Evolutionary conservation across 2,888 invertebrate genomes (phyloP), one percentile per base, ranked within the genome.

Genomic region (Agrenia bidenticulata): DNA sequence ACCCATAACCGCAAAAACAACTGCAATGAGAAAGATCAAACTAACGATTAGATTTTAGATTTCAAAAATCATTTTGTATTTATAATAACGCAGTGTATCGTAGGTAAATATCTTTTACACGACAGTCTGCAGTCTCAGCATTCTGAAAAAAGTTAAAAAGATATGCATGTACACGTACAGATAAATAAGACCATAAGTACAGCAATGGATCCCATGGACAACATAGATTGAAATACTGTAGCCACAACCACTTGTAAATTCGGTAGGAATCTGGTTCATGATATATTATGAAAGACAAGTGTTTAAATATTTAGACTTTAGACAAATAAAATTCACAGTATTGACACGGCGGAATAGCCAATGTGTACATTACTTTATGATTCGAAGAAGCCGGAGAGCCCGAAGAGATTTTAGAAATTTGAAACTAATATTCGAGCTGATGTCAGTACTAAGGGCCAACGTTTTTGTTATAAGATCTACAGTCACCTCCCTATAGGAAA

Each of bases 1-100:
- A 0, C 79, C 79, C 53, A 78, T 75, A 15, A 79, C 78, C n/a
- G 79, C 78, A 73, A 79, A 79, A 54, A 78, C 72, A 58, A 74
- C 67, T 77, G n/a, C n/a, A n/a, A n/a, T n/a, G n/a, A n/a, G n/a
- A n/a, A n/a, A n/a, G n/a, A n/a, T n/a, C n/a, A n/a, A n/a, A n/a
- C n/a, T n/a, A n/a, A n/a, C n/a, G n/a, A n/a, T n/a, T n/a, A n/a
- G n/a, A n/a, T n/a, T n/a, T n/a, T n/a, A n/a, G n/a, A n/a, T n/a
- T n/a, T n/a, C n/a, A n/a, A n/a, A n/a, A n/a, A n/a, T n/a, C n/a
- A n/a, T n/a, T n/a, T n/a, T n/a, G n/a, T n/a, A n/a, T n/a, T n/a
- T n/a, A n/a, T n/a, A n/a, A n/a, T n/a, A n/a, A n/a, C n/a, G n/a
- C n/a, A n/a, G n/a, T n/a, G n/a, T n/a, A n/a, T n/a, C n/a, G n/a